These are phyloP conservation scores for Zaprionus bogoriensis DNA, from an alignment of 2,888 invertebrate genomes.

Conservation along the genomic window DNA sequence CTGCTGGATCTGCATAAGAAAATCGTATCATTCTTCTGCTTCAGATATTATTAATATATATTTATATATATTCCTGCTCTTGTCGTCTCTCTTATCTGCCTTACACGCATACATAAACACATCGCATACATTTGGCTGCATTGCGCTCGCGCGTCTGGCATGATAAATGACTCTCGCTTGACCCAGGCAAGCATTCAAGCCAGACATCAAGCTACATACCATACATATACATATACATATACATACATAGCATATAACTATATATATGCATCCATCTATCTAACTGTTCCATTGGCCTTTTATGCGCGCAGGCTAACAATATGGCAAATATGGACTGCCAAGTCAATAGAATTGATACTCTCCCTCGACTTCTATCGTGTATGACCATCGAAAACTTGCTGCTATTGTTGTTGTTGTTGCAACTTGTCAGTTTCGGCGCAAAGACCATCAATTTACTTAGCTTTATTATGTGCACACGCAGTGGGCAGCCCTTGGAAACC, in stretches of 20 bases:
- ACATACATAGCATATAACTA: constrained; percentile 28
- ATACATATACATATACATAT: constrained; percentile 17
- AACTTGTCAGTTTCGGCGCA: constrained; percentile 77
- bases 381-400: constrained; percentile 67
- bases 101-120: not conserved
- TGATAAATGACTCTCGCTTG: constrained; percentile 55
- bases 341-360: constrained; percentile 20
- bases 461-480: constrained; percentile 77
- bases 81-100: no score
- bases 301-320: constrained; percentile 34
- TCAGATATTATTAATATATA: no score
- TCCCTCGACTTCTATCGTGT: constrained; percentile 42
- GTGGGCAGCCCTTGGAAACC: constrained; percentile 45
- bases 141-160: constrained; percentile 20
- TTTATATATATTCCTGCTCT: no score
- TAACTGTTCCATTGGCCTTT: constrained; percentile 25
- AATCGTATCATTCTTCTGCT: no score
- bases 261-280: constrained; percentile 25
- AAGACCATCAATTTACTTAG: constrained; percentile 78
- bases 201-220: no score
- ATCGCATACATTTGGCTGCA: constrained; percentile 23
- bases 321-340: constrained; percentile 33
- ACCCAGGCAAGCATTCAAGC: constrained; percentile 43
- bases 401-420: constrained; percentile 46
- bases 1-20: no score